Conservation (phyloP, 1,140 invertebrate species). For the Anadara kagoshimensis region DNA sequence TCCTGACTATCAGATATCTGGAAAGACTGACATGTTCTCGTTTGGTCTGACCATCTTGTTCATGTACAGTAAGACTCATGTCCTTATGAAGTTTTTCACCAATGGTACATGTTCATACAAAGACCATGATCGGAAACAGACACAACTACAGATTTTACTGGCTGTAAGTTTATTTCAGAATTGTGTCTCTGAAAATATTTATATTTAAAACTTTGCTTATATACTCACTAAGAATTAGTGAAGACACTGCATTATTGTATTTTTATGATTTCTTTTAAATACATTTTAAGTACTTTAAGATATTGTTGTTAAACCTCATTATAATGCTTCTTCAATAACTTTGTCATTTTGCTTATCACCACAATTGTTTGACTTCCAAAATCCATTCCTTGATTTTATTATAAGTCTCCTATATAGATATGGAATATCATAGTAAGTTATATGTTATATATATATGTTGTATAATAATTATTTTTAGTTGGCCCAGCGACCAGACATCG, state of each 20-base stretch:
- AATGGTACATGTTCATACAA: neutral
- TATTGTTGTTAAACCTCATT: too few species aligned
- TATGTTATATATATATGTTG: too few species aligned
- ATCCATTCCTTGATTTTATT: too few species aligned
- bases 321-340: too few species aligned
- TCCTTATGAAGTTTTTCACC: neutral
- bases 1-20: neutral
- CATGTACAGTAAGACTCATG: slow-evolving; percentile 5
- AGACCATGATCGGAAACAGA: neutral
- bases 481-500: neutral
- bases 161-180: neutral
- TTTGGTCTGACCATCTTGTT: neutral
- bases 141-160: neutral
- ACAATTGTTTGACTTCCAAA: too few species aligned
- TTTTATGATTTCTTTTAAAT: too few species aligned
- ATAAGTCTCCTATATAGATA: too few species aligned
- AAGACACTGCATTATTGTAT: neutral
- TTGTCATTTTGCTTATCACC: too few species aligned
- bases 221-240: too few species aligned
- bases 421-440: too few species aligned
- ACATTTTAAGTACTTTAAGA: too few species aligned
- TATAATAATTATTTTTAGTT: neutral
- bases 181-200: neutral
- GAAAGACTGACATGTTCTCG: neutral
- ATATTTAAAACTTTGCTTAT: too few species aligned